Base-by-base conservation (phyloP, 1,140 invertebrate genomes). In the Nasonia giraulti region DNA sequence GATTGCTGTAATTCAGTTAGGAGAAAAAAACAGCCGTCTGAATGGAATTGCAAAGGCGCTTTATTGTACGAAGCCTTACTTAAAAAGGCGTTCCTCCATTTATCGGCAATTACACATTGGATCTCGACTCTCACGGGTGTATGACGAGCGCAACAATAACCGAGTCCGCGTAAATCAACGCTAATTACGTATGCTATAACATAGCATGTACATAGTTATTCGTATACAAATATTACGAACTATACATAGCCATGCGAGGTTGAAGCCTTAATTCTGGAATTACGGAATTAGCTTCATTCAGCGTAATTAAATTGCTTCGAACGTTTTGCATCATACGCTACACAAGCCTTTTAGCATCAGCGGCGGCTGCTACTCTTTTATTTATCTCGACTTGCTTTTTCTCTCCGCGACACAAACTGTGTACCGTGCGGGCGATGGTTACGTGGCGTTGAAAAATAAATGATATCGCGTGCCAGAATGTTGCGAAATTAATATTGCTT, bases 221-320 rank as follows among this genome's bases (percentile, higher is more conserved):
- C 20, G 10, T 82, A 44, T 44, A 40, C 44, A 82, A 40, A 76
- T 76, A 55, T 74, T n/a, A 0, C 40, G 44, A 31, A 27, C 17
- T 31, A 47, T 69, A 33, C 31, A n/a, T 3, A 7, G 68, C 68
- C 33, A 1, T 8, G 71, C 73, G 73, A 82, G 80, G 80, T 40
- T 82, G 33, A 83, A 68, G 33, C 50, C 50, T 83, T 55, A 40
- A 83, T 83, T 83, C 66, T 83, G 47, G 69, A 83, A 66, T 83
- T 33, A 69, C 55, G 33, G n/a, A 82, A 76, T 82, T 82, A 82
- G 68, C 82, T 47, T 83, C 62, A 69, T 77, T 77, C 10, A 50
- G 8, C 37, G 55, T 83, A 83, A 83, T 83, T 83, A 77, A 83
- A 77, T 77, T 77, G 82, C 62, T 33, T 77, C 55, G 55, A 69